These are phyloP conservation scores for Physeter macrocephalus DNA, from an alignment of 2,113 vertebrate genomes.

Conservation along the genomic window DNA sequence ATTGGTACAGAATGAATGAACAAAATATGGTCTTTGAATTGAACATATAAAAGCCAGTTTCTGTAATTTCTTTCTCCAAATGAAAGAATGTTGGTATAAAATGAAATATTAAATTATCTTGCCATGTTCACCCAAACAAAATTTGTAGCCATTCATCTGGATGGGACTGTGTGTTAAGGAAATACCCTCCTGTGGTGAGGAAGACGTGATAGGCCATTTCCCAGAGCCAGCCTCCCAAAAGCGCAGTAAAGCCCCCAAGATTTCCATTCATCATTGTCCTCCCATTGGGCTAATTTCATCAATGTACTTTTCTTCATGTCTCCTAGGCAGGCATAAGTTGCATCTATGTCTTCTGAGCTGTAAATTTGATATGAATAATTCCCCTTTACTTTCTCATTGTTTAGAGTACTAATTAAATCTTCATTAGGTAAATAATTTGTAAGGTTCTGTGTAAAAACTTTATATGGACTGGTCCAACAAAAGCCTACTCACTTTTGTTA, in stretches of 20 bases:
- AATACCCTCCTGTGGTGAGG: background rate
- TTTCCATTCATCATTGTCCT: background rate
- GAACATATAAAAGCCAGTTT: background rate
- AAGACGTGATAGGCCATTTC: background rate
- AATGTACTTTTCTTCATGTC: background rate
- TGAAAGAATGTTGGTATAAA: background rate
- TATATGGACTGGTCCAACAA: background rate
- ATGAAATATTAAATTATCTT: background rate
- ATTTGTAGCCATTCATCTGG: background rate
- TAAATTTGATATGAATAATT: background rate
- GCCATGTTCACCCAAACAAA: background rate
- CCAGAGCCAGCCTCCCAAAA: background rate
- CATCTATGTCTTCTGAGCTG: background rate
- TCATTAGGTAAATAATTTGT: background rate
- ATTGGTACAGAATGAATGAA: background rate
- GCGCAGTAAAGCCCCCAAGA: background rate
- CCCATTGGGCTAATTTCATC: background rate
- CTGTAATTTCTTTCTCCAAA: background rate
- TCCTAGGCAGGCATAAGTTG: background rate
- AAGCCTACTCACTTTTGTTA: background rate
- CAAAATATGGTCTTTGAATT: background rate
- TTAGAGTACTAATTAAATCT: background rate
- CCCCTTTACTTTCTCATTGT: background rate
- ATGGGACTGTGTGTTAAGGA: background rate
- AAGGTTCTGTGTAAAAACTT: background rate